phyloP scores from a whole-genome alignment of 2,797 vertebrate species.

The Acanthurus lineatus region DNA sequence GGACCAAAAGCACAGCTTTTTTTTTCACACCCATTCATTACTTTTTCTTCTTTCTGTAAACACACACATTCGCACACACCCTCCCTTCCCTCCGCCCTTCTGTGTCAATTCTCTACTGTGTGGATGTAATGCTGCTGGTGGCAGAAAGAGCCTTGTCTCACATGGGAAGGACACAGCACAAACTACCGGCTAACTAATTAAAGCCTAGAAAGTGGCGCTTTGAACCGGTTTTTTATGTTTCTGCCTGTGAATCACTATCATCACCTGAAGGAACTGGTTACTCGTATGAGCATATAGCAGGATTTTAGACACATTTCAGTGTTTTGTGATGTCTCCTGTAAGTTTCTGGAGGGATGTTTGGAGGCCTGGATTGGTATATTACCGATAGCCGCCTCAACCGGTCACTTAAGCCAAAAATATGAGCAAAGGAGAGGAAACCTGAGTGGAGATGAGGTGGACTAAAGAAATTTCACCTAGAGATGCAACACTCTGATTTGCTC shows the following conservation, averaged over 20 bases:
- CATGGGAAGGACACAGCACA: slow-evolving; percentile 29
- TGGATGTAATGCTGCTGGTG: slow-evolving; percentile 25
- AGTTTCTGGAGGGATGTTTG: too few relatives aligned
- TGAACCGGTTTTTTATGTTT: not conserved
- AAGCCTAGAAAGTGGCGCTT: not conserved
- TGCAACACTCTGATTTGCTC: not conserved
- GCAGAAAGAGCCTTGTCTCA: slow-evolving; percentile 7
- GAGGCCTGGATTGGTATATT: not conserved
- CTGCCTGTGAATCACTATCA: not conserved
- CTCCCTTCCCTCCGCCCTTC: slow-evolving; percentile 26
- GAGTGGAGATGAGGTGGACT: too few relatives aligned
- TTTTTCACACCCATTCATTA: slow-evolving; percentile 1
- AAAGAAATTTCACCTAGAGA: not conserved
- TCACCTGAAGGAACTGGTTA: too few relatives aligned
- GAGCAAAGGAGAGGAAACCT: not conserved
- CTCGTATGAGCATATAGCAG: not conserved
- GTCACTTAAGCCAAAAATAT: not conserved
- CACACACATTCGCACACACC: slow-evolving; percentile 29
- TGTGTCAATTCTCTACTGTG: slow-evolving; percentile 11
- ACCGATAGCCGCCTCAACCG: not conserved
- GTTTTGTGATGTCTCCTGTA: too few relatives aligned
- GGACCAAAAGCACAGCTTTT: slow-evolving; percentile 78
- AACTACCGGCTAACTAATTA: slow-evolving; percentile 50
- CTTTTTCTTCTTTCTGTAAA: slow-evolving; percentile 16
- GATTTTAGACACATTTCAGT: not conserved